A percentile compares a stretch with the other conserved stretches of the same genome.
Evolutionary conservation across 2,797 vertebrate genomes (phyloP).

Genomic region (Sebastes umbrosus): DNA sequence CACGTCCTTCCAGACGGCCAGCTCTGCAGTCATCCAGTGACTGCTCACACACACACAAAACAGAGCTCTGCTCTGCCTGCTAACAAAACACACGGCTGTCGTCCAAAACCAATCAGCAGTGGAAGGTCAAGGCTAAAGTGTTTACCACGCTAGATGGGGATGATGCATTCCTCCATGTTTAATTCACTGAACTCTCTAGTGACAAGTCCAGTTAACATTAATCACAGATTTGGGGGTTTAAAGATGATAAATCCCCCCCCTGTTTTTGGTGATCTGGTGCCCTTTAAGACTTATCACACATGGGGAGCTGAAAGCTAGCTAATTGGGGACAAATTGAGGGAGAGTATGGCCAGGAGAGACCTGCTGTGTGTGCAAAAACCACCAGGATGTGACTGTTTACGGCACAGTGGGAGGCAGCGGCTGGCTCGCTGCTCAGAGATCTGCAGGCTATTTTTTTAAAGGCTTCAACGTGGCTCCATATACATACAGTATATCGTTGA

Average conservation of each 20-base stretch:
- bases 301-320: conserved; percentile 46
- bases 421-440: conserved; percentile 20
- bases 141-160: conserved; percentile 26
- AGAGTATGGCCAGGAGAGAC: conserved; percentile 30
- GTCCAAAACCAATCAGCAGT: conserved; percentile 43
- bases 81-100: conserved; percentile 44
- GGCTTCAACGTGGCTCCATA: neutral
- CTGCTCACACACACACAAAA: neutral
- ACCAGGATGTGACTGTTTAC: conserved; percentile 48
- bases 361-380: conserved; percentile 52
- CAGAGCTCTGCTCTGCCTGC: conserved; percentile 18
- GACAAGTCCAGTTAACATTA: conserved; percentile 38
- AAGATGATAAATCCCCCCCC: conserved; percentile 28
- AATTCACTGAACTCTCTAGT: conserved; percentile 8
- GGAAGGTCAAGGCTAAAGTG: conserved; percentile 59
- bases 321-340: conserved; percentile 49
- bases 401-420: conserved; percentile 30
- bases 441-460: neutral
- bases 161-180: conserved; percentile 34
- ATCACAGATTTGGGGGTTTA: conserved; percentile 46
- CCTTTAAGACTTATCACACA: conserved; percentile 35
- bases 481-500: conserved; percentile 4
- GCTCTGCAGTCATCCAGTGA: conserved; percentile 31
- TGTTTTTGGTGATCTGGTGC: conserved; percentile 32
- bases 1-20: conserved; percentile 36